Base-by-base conservation (phyloP, 2,888 invertebrate species). In the Pimpla rufipes region DNA sequence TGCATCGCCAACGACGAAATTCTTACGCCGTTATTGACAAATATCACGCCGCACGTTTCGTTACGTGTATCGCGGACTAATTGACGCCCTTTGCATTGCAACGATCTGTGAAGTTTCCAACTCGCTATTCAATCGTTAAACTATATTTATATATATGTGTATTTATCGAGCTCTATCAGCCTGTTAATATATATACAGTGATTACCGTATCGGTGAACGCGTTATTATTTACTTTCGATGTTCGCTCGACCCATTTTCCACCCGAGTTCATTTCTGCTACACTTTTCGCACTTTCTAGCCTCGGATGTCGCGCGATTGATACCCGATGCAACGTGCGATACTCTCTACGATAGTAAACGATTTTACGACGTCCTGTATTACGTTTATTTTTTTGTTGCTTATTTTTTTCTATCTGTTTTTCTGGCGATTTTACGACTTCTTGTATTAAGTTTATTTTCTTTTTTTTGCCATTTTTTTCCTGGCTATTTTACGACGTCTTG, bases 141-240 rank as follows among this genome's bases (percentile, higher is more conserved):
- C 23, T n/a, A 21, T 35, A 13, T 37, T 13, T 21, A 21, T 55
- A 10, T 13, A 1, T 59, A n/a, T 59, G n/a, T 29, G 35, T 7
- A 35, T 29, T 29, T 16, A 37, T 35, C n/a, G n/a, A 16, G n/a
- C 37, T 37, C 35, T 35, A 37, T n/a, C 57, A 13, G n/a, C 2
- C 29, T 5, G 37, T 2, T 59, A 37, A 55, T 55, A 8, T 52
- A 50, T 50, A 18, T 50, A 50, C 16, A 45, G 7, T 18, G n/a
- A 42, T 57, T 47, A 55, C 40, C 16, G 6, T 47, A 75, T 45
- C 11, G 47, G 42, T 29, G 64, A 71, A 57, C 71, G 78, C 67
- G 62, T 76, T 83, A 78, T 81, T 86, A 85, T 84, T 79, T 86
- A 90, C 91, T 91, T 90, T 90, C 90, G 87, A 88, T 88, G 84